Base-by-base conservation (phyloP, 1,140 invertebrate genomes). In the Dryas iulia region DNA sequence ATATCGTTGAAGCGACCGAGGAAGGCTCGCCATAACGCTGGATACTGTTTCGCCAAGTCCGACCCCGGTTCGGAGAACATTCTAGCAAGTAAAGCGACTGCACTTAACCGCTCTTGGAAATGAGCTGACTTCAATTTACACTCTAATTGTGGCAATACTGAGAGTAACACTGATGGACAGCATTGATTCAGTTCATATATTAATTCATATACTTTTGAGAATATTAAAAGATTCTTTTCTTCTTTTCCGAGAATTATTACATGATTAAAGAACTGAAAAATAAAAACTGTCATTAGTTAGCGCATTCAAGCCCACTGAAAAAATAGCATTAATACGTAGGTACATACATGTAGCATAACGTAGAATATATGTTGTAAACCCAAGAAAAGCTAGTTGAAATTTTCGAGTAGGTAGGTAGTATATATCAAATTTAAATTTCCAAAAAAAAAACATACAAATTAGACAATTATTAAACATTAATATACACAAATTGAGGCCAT, bases 51-150 rank as follows among this genome's bases (percentile, higher is more conserved):
- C 0, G 98, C 98, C 7, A 99, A 92, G 71, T 95, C 95, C 0
- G 98, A 99, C 63, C 97, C 96, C 78, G 97, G 97, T 82, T 99
- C 98, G 0, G 98, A 98, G 87, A 99, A 99, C 98, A 99, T 99
- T 78, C 98, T 94, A 2, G 98, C 97, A 24, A 99, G 89, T 14
- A 99, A 86, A 0, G 97, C 97, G 2, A 99, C 98, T 0, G 97
- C 98, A 54, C 93, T 94, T 65, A 98, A 94, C 71, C 97, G 91
- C 85, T 99, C 98, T 72, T 93, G 94, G 86, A 98, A 97, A 72
- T 96, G 95, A 18, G 96, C 95, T 66, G 97, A 98, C 90, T 98
- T 97, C 2, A 97, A 83, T 90, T 97, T 97, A 83, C 98, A 98
- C 82, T 99, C 98, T 21, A 99, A 92, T 85, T 99, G 98, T 0